A percentile compares a stretch with the other conserved stretches of the same genome.
These are phyloP conservation scores for Xerus inauris DNA, from an alignment of 2,113 vertebrate species.

Conservation along the genomic window DNA sequence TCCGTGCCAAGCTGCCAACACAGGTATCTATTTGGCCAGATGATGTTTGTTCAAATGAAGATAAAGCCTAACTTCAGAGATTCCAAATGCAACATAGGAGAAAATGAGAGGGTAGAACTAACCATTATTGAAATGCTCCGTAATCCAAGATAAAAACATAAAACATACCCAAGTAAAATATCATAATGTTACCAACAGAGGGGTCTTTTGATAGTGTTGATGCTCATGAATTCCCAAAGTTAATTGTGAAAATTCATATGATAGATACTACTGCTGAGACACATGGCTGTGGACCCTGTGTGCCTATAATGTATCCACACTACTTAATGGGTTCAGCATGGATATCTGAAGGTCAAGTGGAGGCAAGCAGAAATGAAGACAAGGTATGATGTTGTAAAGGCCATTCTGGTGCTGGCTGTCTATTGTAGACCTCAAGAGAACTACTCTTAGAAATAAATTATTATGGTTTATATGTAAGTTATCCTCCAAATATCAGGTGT, in stretches of 20 bases:
- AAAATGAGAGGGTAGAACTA: neutral
- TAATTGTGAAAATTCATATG: neutral
- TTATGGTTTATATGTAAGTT: too few relatives aligned
- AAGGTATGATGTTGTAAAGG: neutral
- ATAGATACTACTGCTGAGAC: neutral
- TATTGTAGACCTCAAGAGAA: neutral
- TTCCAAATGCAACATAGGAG: neutral
- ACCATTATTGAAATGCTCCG: neutral
- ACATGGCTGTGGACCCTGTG: accelerated
- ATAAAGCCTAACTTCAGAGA: neutral
- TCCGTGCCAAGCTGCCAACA: neutral
- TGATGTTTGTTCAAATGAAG: neutral
- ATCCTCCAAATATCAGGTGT: too few relatives aligned
- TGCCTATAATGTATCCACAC: neutral
- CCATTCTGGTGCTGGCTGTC: neutral
- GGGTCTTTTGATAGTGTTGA: neutral
- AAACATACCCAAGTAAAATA: neutral
- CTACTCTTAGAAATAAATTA: neutral
- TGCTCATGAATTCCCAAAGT: neutral
- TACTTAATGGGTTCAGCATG: neutral
- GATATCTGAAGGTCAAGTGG: neutral
- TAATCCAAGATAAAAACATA: neutral
- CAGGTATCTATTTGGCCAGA: neutral
- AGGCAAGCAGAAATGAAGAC: neutral
- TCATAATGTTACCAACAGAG: neutral